Percentiles rank a stretch among this genome's conserved stretches.
phyloP scores from a whole-genome alignment of 2,888 invertebrate species.

The Diogma glabrata region DNA sequence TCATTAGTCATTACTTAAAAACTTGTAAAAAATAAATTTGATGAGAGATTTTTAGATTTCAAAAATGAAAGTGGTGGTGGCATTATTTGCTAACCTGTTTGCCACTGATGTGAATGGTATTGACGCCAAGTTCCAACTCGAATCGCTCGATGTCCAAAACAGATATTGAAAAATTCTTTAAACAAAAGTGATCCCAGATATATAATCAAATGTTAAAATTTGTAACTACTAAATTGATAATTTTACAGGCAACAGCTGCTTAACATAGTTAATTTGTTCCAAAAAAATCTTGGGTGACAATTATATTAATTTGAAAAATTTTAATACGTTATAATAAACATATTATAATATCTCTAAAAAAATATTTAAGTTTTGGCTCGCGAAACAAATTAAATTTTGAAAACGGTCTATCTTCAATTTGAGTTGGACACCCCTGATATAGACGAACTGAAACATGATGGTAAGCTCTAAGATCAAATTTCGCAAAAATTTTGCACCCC shows the following conservation, averaged over 20 bases:
- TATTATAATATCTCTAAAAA: no score
- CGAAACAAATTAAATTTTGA: background rate
- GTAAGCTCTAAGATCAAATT: background rate
- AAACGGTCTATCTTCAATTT: background rate
- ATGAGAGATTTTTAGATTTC: slow-evolving; percentile 6
- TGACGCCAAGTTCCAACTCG: background rate
- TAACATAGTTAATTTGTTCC: no score
- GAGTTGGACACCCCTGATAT: background rate
- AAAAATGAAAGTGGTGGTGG: background rate
- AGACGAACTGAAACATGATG: background rate
- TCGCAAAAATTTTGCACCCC: no score
- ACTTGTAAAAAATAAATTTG: slow-evolving; percentile 5
- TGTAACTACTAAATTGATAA: no score
- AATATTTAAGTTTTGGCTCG: slow-evolving; percentile 1
- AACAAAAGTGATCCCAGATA: no score
- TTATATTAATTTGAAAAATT: background rate
- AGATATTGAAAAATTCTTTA: no score
- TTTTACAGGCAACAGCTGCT: no score
- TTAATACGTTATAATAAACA: background rate
- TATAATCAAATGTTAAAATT: no score
- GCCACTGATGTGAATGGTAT: background rate
- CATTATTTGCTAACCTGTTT: slow-evolving; percentile 1
- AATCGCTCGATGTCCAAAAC: background rate
- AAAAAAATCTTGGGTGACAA: no score
- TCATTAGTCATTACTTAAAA: slow-evolving; percentile 5